phyloP scores from a whole-genome alignment of 2,888 invertebrate genomes.

The Thelaira solivaga region DNA sequence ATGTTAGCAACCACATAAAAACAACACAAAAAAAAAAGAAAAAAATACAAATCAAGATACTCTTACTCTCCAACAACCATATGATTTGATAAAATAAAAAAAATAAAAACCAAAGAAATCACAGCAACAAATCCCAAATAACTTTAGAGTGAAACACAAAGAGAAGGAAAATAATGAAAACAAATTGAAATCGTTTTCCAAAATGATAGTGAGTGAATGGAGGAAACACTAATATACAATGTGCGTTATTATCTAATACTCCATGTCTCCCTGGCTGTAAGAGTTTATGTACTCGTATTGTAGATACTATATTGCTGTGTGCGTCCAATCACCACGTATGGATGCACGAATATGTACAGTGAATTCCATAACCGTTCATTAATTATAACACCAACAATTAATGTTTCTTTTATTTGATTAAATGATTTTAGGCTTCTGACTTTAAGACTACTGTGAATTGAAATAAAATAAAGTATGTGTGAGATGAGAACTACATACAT shows the following conservation, averaged over 20 bases:
- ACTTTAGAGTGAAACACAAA: slow-evolving; percentile 7
- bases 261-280: not conserved
- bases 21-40: slow-evolving; percentile 1
- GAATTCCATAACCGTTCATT: no score
- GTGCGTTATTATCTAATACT: slow-evolving; percentile 64
- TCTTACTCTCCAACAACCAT: slow-evolving; percentile 1
- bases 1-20: slow-evolving; percentile 15
- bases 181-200: slow-evolving; percentile 37
- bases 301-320: no score
- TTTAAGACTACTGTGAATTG: no score
- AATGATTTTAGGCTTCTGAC: slow-evolving; percentile 3
- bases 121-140: not conserved
- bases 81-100: slow-evolving; percentile 30
- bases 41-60: no score
- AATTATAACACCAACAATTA: no score
- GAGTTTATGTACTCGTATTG: not conserved
- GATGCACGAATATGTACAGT: not conserved
- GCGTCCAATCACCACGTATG: slow-evolving; percentile 11
- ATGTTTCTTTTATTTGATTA: no score
- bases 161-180: not conserved
- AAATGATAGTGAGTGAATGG: slow-evolving; percentile 72
- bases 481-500: not conserved
- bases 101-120: slow-evolving; percentile 35
- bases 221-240: slow-evolving; percentile 73
- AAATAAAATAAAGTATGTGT: no score